Conservation (phyloP, 2,797 vertebrate species). For the Tolypeutes matacus region DNA sequence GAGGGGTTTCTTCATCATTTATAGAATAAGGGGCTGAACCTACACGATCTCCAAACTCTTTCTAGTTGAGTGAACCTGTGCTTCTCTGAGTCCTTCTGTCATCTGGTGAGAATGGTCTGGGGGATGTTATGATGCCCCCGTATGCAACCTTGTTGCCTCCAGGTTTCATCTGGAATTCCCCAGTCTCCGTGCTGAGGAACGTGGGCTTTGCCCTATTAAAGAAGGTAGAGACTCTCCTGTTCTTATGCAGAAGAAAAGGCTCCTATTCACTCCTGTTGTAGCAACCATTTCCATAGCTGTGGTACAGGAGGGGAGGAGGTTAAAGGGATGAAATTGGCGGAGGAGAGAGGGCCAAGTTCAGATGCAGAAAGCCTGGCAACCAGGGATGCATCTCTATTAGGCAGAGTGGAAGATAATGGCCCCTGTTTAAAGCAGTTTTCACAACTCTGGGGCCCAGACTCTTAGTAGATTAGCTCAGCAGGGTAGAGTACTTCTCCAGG, state of each 20-base stretch:
- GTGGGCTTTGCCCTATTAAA: background rate
- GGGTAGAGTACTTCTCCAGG: background rate
- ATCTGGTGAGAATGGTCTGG: background rate
- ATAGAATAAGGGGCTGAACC: background rate
- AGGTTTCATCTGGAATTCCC: background rate
- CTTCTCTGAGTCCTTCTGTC: background rate
- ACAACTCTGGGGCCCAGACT: background rate
- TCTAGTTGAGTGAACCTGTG: background rate
- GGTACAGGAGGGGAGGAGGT: background rate
- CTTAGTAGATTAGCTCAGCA: background rate
- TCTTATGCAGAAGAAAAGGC: background rate
- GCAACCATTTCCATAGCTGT: background rate
- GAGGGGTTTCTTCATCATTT: background rate
- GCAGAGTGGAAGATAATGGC: background rate
- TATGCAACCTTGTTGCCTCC: background rate
- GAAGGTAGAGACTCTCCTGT: background rate
- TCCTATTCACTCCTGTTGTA: background rate
- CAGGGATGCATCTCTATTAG: background rate
- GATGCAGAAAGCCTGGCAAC: background rate
- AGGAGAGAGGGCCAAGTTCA: background rate
- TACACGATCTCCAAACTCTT: background rate
- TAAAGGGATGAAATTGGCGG: background rate
- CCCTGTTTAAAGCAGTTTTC: constrained; percentile 5
- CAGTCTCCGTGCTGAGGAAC: background rate
- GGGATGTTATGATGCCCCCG: background rate